Evolutionary conservation across 2,888 invertebrate genomes (phyloP).

Genomic region (Lithophane socia): DNA sequence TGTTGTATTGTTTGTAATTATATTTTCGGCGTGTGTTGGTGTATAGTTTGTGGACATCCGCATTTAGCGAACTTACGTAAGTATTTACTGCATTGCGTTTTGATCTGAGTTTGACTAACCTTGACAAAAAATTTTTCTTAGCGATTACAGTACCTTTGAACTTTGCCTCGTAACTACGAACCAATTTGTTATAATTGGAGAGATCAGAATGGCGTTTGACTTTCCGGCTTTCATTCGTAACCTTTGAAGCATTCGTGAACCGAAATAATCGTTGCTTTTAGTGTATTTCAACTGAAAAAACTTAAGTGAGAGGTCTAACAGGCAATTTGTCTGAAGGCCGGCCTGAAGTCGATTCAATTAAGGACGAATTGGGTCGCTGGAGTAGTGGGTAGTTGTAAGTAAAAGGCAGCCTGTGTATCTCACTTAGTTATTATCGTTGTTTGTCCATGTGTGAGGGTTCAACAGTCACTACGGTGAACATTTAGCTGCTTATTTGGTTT

Average conservation of each 20-base stretch:
- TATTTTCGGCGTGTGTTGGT: slow-evolving; percentile 73
- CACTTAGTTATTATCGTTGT: slow-evolving; percentile 53
- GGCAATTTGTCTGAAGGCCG: slow-evolving; percentile 66
- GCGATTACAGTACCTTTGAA: slow-evolving; percentile 13
- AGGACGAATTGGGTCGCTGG: slow-evolving; percentile 69
- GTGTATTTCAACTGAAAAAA: slow-evolving; percentile 57
- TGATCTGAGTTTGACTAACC: slow-evolving; percentile 61
- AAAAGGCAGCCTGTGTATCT: slow-evolving; percentile 42
- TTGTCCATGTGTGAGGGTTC: slow-evolving; percentile 35
- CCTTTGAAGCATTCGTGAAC: slow-evolving; percentile 47
- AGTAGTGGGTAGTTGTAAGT: slow-evolving; percentile 63
- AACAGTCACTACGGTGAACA: slow-evolving; percentile 24
- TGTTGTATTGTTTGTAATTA: slow-evolving; percentile 69
- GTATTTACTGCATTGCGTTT: slow-evolving; percentile 89
- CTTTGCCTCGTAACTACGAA: slow-evolving; percentile 13
- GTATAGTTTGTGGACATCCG: slow-evolving; percentile 75
- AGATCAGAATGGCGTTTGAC: slow-evolving; percentile 28
- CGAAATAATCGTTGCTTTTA: slow-evolving; percentile 53
- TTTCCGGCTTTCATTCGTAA: slow-evolving; percentile 35
- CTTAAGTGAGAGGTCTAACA: slow-evolving; percentile 61
- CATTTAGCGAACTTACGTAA: slow-evolving; percentile 87
- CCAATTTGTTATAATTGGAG: slow-evolving; percentile 43
- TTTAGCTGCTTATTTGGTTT: slow-evolving; percentile 17
- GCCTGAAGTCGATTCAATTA: slow-evolving; percentile 69
- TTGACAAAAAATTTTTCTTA: slow-evolving; percentile 20